A percentile compares a stretch with the other conserved stretches of the same genome.
Conservation (phyloP, 2,888 invertebrate genomes). For the Archips xylosteana region DNA sequence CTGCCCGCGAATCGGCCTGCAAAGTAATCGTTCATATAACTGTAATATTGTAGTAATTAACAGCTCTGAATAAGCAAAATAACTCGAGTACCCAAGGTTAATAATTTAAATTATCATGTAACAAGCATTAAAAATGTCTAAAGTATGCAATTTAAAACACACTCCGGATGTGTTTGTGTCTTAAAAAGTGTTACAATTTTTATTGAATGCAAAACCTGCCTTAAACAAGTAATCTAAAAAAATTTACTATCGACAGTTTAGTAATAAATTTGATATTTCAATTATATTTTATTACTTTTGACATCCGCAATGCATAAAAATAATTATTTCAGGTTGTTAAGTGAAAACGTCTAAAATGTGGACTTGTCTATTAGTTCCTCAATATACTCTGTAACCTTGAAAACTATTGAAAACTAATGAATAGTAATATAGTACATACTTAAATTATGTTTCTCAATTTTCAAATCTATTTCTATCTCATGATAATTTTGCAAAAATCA, state of each 20-base stretch:
- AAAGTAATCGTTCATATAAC: too few relatives aligned
- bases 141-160: slow-evolving; percentile 6
- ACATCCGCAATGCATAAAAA: slow-evolving; percentile 1
- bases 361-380: neutral
- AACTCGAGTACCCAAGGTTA: neutral
- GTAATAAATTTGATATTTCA: slow-evolving; percentile 4
- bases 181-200: neutral
- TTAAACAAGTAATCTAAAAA: neutral
- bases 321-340: neutral
- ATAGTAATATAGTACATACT: too few relatives aligned
- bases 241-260: neutral
- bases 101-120: neutral
- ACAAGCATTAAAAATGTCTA: neutral
- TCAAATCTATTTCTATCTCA: too few relatives aligned
- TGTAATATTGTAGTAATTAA: neutral
- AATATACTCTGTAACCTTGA: neutral
- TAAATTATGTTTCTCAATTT: too few relatives aligned
- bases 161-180: neutral
- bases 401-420: too few relatives aligned
- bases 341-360: neutral
- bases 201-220: neutral
- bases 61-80: neutral
- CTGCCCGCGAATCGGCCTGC: too few relatives aligned
- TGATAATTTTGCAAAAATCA: too few relatives aligned
- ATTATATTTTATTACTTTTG: neutral